Evolutionary conservation across 1,140 invertebrate genomes (phyloP), one percentile per base, ranked within the genome.

Genomic region (Camponotus floridanus): DNA sequence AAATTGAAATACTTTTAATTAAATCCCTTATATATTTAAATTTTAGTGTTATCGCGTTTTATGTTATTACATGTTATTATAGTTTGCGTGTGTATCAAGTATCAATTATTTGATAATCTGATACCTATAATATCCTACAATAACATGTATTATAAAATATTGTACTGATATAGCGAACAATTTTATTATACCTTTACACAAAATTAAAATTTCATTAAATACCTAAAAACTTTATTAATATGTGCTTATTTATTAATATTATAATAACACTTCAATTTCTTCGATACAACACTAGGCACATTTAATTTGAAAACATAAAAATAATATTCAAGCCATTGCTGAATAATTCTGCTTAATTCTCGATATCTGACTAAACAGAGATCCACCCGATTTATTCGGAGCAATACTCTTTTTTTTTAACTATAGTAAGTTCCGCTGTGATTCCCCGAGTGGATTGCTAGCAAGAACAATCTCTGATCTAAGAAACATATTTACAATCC

Each of bases 401-500:
- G 15, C 15, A 18, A 83, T 83, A 61, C 55, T 48, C n/a, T n/a
- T n/a, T 48, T 61, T 59, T 18, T 73, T 36, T 61, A 73, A 73
- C 62, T 33, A 42, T 51, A 51, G 62, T 51, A 67, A 64, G 36
- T 36, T 55, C 31, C 26, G 11, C 79, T 36, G 55, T 74, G 79
- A 61, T 83, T 83, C 68, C 76, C 39, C 68, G 67, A 61, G 55
- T 83, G 68, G 21, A 83, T 83, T 48, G 79, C 68, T 74, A 83
- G 74, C 55, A 83, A 83, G 68, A 83, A 74, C 79, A 70, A 61
- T 55, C 13, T 59, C 79, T 13, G 68, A 36, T 33, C 51, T 31
- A 73, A 61, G 79, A 67, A 83, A 83, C 55, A 57, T n/a, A 61
- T 83, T 51, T 83, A 83, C 79, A 83, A 74, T 74, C 79, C 51